Evolutionary conservation across 2,113 vertebrate genomes (phyloP).

Genomic region (Vidua macroura): DNA sequence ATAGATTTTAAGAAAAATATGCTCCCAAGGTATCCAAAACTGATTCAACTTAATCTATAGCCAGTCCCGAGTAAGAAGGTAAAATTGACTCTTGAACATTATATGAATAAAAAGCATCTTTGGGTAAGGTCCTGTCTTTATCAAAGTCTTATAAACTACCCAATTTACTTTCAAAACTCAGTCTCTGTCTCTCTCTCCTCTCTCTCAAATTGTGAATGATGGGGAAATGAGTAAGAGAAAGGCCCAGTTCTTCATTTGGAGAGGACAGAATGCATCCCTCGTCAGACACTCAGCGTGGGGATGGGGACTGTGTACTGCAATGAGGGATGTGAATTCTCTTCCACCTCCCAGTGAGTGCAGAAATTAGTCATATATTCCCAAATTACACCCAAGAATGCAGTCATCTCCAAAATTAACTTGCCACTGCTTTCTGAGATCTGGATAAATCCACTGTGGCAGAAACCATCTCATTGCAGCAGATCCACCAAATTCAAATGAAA

Average conservation of each 20-base stretch:
- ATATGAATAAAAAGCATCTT: background rate
- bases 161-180: background rate
- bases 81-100: background rate
- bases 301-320: background rate
- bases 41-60: background rate
- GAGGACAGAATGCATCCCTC: background rate
- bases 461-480: background rate
- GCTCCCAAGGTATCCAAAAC: background rate
- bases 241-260: background rate
- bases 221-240: background rate
- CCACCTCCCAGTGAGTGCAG: background rate
- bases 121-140: background rate
- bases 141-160: background rate
- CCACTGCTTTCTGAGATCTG: background rate
- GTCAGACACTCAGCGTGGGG: background rate
- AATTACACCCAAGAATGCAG: background rate
- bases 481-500: background rate
- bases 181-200: background rate
- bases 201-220: background rate
- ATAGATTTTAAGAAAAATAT: slow-evolving; percentile 2
- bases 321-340: background rate
- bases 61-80: background rate
- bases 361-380: background rate
- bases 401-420: background rate
- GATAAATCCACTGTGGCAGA: background rate